phyloP scores from a whole-genome alignment of 2,113 vertebrate species.

The Hucho hucho region DNA sequence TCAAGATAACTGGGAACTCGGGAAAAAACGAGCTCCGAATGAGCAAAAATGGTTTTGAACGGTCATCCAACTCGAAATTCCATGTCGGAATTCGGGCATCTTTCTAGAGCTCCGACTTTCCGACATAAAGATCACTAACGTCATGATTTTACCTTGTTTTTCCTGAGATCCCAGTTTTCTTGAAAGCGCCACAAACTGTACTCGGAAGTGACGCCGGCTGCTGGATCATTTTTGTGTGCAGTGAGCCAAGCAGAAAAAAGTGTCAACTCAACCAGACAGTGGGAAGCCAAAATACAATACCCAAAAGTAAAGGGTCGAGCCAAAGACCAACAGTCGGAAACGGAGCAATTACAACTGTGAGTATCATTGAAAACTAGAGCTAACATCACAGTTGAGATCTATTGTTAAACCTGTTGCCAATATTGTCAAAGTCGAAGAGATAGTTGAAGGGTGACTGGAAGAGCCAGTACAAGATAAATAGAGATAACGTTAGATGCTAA shows the following conservation, averaged over 20 bases:
- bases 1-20: too few species aligned
- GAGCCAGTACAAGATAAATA: too few species aligned
- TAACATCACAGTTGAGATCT: background rate
- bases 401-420: background rate
- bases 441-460: background rate
- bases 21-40: too few species aligned
- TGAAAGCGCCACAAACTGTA: too few species aligned
- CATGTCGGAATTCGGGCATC: too few species aligned
- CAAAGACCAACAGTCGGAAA: background rate
- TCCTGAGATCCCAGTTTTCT: too few species aligned
- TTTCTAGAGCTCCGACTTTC: too few species aligned
- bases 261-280: background rate
- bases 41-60: too few species aligned
- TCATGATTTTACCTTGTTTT: too few species aligned
- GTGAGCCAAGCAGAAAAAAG: slow-evolving; percentile 6
- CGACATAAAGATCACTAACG: too few species aligned
- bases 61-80: too few species aligned
- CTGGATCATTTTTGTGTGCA: slow-evolving; percentile 26
- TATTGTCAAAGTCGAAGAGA: background rate
- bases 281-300: background rate
- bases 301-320: background rate
- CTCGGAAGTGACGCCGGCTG: slow-evolving; percentile 20
- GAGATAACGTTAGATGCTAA: too few species aligned
- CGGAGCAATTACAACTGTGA: background rate
- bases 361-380: background rate